Evolutionary conservation across 2,888 invertebrate species (phyloP).

Genomic region (Conistra vaccinii): DNA sequence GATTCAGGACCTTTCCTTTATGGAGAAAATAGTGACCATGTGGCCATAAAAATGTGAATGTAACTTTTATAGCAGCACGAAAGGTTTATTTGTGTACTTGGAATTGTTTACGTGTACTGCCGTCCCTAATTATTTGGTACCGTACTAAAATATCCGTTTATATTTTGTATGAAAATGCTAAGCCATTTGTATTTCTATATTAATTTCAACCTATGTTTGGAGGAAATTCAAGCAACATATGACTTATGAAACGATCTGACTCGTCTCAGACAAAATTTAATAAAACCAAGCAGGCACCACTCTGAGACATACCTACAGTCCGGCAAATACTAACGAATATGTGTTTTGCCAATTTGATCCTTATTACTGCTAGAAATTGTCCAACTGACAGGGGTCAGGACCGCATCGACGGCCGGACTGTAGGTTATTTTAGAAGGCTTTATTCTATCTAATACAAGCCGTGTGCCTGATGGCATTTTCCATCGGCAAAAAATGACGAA

Average conservation of each 20-base stretch:
- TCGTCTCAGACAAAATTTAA: slow-evolving; percentile 26
- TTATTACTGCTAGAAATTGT: no score
- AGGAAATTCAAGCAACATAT: slow-evolving; percentile 7
- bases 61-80: slow-evolving; percentile 22
- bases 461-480: neutral
- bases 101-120: slow-evolving; percentile 25
- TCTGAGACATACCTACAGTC: neutral
- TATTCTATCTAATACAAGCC: neutral
- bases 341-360: no score
- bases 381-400: no score
- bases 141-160: slow-evolving; percentile 3
- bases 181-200: neutral
- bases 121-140: neutral
- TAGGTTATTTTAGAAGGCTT: slow-evolving; percentile 2
- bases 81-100: slow-evolving; percentile 33
- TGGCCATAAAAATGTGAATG: slow-evolving; percentile 22
- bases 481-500: no score
- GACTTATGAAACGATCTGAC: neutral
- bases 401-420: no score
- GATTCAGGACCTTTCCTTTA: slow-evolving; percentile 27
- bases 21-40: slow-evolving; percentile 10
- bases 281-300: slow-evolving; percentile 25
- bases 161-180: neutral
- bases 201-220: neutral
- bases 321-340: no score